phyloP scores from a whole-genome alignment of 2,797 vertebrate genomes.

The Phrynocephalus vlangalii region DNA sequence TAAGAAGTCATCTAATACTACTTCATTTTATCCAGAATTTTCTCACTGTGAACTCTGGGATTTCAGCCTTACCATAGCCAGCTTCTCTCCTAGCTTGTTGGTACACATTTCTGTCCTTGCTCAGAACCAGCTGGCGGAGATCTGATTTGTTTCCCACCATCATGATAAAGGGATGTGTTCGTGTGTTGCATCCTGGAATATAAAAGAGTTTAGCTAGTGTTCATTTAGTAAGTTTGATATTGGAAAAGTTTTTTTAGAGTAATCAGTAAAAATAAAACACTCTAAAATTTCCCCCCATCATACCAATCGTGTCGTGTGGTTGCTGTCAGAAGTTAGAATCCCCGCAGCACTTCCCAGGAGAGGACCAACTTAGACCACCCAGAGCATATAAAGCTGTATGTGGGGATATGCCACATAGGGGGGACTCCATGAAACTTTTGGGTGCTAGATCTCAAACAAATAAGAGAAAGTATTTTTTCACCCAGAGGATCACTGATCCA shows the following conservation, averaged over 20 bases:
- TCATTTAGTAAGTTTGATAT: background rate
- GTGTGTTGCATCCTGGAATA: slow-evolving; percentile 85
- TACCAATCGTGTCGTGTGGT: no score
- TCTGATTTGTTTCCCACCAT: slow-evolving; percentile 96
- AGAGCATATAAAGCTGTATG: no score
- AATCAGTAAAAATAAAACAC: background rate
- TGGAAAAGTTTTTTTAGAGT: background rate
- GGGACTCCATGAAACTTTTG: no score
- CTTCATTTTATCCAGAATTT: background rate
- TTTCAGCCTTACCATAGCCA: slow-evolving; percentile 89
- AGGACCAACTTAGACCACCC: no score
- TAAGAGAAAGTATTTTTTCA: no score
- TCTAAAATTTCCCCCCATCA: background rate
- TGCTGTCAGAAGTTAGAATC: no score
- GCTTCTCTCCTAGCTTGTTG: slow-evolving; percentile 91
- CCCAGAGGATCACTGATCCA: no score
- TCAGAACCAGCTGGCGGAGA: slow-evolving; percentile 79
- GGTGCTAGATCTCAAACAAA: no score
- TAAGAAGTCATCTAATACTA: background rate
- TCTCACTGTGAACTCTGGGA: background rate
- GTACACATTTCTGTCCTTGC: slow-evolving; percentile 82
- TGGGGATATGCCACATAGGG: no score
- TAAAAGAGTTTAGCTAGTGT: slow-evolving; percentile 33
- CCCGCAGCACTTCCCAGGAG: no score
- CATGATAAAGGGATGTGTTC: slow-evolving; percentile 94